These are phyloP conservation scores for Protobothrops mucrosquamatus DNA, from an alignment of 2,113 vertebrate species.

Conservation along the genomic window DNA sequence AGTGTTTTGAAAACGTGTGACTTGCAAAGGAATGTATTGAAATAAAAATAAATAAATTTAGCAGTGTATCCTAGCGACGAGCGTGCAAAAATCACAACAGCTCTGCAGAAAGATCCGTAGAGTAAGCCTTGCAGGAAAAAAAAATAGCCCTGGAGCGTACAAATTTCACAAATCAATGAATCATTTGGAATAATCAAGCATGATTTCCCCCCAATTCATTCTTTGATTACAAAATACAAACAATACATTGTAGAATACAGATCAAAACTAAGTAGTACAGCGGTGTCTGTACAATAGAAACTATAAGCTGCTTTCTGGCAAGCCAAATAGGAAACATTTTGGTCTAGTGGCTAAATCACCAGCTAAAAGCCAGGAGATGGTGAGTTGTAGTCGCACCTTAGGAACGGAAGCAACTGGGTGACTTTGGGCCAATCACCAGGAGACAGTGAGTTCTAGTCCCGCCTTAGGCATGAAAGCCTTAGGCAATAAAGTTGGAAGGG, in stretches of 20 bases:
- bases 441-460: no score
- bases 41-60: background rate
- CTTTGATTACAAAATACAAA: background rate
- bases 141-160: background rate
- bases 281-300: background rate
- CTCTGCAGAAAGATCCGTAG: background rate
- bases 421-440: no score
- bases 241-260: background rate
- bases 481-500: no score
- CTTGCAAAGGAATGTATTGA: background rate
- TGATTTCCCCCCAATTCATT: background rate
- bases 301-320: background rate
- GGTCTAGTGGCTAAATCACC: no score
- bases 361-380: no score
- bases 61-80: background rate
- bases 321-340: no score
- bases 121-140: background rate
- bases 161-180: background rate
- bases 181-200: background rate
- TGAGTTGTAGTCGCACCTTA: no score
- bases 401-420: no score
- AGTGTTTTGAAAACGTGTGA: background rate
- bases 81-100: background rate
- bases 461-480: no score
- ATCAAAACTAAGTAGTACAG: background rate